Evolutionary conservation across 1,140 invertebrate genomes (phyloP).

Genomic region (Trialeurodes vaporariorum): DNA sequence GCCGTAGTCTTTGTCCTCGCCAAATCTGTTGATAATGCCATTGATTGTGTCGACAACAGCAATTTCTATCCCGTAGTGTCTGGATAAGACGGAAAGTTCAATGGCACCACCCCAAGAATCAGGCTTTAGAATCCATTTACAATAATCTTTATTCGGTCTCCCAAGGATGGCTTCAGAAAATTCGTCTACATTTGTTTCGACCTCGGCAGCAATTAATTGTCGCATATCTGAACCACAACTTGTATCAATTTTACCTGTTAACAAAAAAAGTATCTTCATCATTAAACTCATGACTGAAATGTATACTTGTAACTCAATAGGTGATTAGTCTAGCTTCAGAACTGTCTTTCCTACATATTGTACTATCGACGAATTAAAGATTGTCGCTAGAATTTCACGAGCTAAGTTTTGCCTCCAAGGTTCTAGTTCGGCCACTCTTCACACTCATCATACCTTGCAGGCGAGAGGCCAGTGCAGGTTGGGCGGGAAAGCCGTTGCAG

Average conservation of each 20-base stretch:
- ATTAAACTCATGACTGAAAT: too few relatives aligned
- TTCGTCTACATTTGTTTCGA: slow-evolving; percentile 57
- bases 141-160: slow-evolving; percentile 74
- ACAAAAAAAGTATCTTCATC: background rate
- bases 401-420: too few relatives aligned
- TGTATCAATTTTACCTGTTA: slow-evolving; percentile 58
- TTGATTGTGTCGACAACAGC: slow-evolving; percentile 86
- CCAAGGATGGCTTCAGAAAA: slow-evolving; percentile 82
- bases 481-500: too few relatives aligned
- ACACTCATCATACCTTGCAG: too few relatives aligned
- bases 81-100: slow-evolving; percentile 79
- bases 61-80: slow-evolving; percentile 83
- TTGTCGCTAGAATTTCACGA: too few relatives aligned
- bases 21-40: slow-evolving; percentile 82
- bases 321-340: slow-evolving; percentile 1
- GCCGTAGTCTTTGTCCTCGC: slow-evolving; percentile 78
- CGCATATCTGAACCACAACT: slow-evolving; percentile 59
- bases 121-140: slow-evolving; percentile 68
- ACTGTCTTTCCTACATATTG: too few relatives aligned
- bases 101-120: slow-evolving; percentile 93
- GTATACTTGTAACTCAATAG: slow-evolving; percentile 18
- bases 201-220: slow-evolving; percentile 72
- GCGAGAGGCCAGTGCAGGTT: too few relatives aligned
- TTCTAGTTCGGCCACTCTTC: too few relatives aligned
- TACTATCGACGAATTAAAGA: too few relatives aligned